Conservation (phyloP, 2,888 invertebrate genomes). For the Himalopsyche kuldschensis region DNA sequence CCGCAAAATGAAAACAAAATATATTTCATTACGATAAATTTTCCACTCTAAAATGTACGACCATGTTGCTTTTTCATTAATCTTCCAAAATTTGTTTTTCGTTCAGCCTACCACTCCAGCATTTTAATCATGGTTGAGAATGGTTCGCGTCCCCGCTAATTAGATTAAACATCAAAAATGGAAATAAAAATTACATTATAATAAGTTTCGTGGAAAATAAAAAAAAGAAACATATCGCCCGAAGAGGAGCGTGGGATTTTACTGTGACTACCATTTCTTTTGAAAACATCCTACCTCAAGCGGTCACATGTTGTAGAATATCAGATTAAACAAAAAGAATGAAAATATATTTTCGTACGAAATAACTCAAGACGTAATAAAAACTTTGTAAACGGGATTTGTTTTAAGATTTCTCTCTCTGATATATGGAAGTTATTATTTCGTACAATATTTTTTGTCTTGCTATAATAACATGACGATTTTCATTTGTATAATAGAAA, state of each 20-base stretch:
- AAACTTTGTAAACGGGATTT: not conserved
- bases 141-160: not conserved
- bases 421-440: not conserved
- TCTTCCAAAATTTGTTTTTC: not conserved
- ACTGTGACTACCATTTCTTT: not conserved
- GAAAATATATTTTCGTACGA: not conserved
- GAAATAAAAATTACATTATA: not conserved
- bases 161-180: not conserved
- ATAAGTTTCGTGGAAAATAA: not conserved
- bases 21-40: not conserved
- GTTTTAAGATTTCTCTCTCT: not conserved
- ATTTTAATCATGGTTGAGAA: not conserved
- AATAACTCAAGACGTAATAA: not conserved
- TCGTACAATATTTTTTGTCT: not conserved
- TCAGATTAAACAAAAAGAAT: not conserved
- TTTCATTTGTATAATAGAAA: no score
- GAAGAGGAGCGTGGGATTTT: not conserved
- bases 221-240: not conserved
- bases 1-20: not conserved
- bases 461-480: not conserved
- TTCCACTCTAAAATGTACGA: not conserved
- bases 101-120: not conserved
- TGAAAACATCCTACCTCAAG: not conserved
- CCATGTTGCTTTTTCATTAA: not conserved
- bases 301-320: not conserved